Evolutionary conservation across 2,797 vertebrate genomes (phyloP), one percentile per base, ranked within the genome.

Genomic region (Myoxocephalus aenaeus): DNA sequence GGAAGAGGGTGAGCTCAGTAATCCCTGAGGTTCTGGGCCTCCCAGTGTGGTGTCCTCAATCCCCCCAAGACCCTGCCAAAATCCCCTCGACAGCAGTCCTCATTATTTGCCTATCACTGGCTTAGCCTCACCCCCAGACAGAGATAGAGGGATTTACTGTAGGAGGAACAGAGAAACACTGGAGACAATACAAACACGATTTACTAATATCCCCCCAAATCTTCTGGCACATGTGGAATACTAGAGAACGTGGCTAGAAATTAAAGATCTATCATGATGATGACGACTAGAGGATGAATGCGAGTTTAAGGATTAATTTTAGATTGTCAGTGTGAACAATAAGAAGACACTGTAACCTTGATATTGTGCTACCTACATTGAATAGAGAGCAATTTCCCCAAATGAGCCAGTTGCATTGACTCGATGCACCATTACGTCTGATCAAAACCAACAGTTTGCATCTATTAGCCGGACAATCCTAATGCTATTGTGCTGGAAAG

Each of bases 1-100:
- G 62, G 44, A 73, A 59, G 65, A 77, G 75, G 79, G 82, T 70
- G 82, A 73, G 57, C 50, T 85, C 62, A 17, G 69, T 93, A 93
- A 94, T 92, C 92, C 87, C 83, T 0, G 65, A 80, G 79, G 71
- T 86, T 85, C 68, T 63, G 74, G 79, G 81, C 76, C 86, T 87
- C 87, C 73, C 74, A 66, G 62, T 75, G 86, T 76, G 83, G 62
- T 12, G 78, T 56, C 87, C 91, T 89, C 85, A 92, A 90, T 87
- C 80, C 81, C 75, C 82, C 68, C 56, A 38, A 79, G 69, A 79
- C 70, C 73, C 56, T 69, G 50, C 34, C 46, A 81, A 87, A 89
- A 88, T 80, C 86, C 87, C 79, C 84, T 56, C 67, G 64, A 88
- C 73, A 84, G 81, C 66, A 86, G 81, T 77, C 67, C 77, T 75